A percentile compares a stretch with the other conserved stretches of the same genome.
phyloP scores from a whole-genome alignment of 2,797 vertebrate genomes.

The Lacerta agilis region DNA sequence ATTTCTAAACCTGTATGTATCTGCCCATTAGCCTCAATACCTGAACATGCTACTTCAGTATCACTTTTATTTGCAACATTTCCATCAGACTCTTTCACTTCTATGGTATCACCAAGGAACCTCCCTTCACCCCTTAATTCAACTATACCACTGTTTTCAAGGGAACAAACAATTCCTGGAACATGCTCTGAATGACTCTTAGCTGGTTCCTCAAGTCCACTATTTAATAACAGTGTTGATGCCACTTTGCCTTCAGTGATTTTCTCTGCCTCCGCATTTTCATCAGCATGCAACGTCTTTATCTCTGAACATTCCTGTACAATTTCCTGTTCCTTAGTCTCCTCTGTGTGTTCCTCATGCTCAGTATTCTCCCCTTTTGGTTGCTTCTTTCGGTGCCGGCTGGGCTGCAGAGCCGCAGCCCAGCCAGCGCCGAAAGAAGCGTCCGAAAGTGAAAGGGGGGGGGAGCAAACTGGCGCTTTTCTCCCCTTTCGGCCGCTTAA shows the following conservation, averaged over 20 bases:
- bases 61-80: background rate
- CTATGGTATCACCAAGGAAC: background rate
- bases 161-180: constrained; percentile 40
- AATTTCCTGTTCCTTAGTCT: constrained; percentile 58
- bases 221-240: constrained; percentile 31
- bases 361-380: constrained; percentile 61
- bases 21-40: constrained; percentile 20
- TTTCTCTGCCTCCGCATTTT: constrained; percentile 58
- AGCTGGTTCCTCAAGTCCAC: constrained; percentile 46
- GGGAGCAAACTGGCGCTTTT: too few relatives aligned
- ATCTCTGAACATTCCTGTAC: constrained; percentile 40
- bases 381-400: too few relatives aligned
- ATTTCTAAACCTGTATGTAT: background rate
- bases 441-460: too few relatives aligned
- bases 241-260: constrained; percentile 50
- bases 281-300: constrained; percentile 62
- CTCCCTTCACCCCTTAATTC: constrained; percentile 13
- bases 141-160: constrained; percentile 19
- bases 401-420: too few relatives aligned
- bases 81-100: constrained; percentile 8
- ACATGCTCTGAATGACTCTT: constrained; percentile 33
- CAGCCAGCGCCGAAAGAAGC: too few relatives aligned
- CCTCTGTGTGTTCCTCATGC: constrained; percentile 70
- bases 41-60: background rate
- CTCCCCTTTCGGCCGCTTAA: too few relatives aligned